These are phyloP conservation scores for Nansenia antarctica DNA, from an alignment of 2,113 vertebrate genomes.

Conservation along the genomic window DNA sequence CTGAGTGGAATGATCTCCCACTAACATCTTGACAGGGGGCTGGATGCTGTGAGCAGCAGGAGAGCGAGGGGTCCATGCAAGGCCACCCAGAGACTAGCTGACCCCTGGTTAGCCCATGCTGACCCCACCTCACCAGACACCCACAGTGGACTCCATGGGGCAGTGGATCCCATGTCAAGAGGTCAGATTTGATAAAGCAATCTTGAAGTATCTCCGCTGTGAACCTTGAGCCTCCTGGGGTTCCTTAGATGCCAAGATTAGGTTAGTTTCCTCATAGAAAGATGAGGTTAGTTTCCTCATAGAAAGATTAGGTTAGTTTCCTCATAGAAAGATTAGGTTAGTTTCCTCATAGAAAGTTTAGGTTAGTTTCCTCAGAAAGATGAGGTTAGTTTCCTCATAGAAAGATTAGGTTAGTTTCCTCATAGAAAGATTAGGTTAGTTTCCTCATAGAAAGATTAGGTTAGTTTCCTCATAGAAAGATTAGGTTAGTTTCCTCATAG, in stretches of 20 bases:
- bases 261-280: too few relatives aligned
- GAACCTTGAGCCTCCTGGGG: neutral
- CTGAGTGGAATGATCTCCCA: neutral
- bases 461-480: too few relatives aligned
- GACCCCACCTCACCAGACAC: constrained; percentile 20
- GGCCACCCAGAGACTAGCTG: constrained; percentile 29
- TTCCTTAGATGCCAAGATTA: neutral
- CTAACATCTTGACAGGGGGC: neutral
- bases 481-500: too few relatives aligned
- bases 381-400: too few relatives aligned
- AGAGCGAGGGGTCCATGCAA: neutral
- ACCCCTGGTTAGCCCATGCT: neutral
- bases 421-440: too few relatives aligned
- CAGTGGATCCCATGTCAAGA: constrained; percentile 2
- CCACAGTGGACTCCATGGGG: neutral
- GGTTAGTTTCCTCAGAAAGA: too few relatives aligned
- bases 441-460: too few relatives aligned
- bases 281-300: neutral
- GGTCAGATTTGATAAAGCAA: constrained; percentile 7
- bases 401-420: too few relatives aligned
- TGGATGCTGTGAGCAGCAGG: constrained; percentile 16
- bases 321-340: neutral
- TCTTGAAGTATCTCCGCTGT: constrained; percentile 21
- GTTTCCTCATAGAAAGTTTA: too few relatives aligned
- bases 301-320: neutral